phyloP scores from a whole-genome alignment of 1,140 invertebrate species.

The Drosophila kepulauana region DNA sequence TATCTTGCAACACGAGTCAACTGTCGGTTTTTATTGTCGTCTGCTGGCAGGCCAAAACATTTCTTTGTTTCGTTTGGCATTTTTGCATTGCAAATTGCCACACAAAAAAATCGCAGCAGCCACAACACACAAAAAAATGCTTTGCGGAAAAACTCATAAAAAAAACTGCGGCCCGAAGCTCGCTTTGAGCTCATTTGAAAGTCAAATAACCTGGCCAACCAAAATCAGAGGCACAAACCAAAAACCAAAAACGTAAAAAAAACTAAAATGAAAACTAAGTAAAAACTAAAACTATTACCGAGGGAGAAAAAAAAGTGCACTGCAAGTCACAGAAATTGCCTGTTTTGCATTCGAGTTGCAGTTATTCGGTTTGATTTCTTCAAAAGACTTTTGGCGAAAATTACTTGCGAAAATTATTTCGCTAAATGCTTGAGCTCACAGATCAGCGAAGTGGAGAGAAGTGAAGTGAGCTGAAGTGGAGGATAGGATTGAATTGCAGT shows the following conservation, averaged over 20 bases:
- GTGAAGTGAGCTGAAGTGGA: background rate
- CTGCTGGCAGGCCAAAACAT: constrained; percentile 71
- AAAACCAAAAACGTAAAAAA: constrained; percentile 29
- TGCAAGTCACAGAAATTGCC: constrained; percentile 62
- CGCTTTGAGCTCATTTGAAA: constrained; percentile 75
- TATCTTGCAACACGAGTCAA: constrained; percentile 84
- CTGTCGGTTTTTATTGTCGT: constrained; percentile 83
- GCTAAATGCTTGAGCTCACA: constrained; percentile 61
- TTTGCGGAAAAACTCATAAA: constrained; percentile 82
- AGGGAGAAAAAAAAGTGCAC: constrained; percentile 52
- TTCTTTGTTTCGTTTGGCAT: constrained; percentile 78
- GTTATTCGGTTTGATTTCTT: constrained; percentile 57
- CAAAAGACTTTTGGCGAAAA: constrained; percentile 66
- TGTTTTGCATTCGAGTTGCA: constrained; percentile 73
- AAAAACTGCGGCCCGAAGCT: constrained; percentile 55
- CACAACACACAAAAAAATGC: constrained; percentile 56
- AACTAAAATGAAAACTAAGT: constrained; percentile 34
- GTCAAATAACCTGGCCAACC: constrained; percentile 71
- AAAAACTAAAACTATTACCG: constrained; percentile 65
- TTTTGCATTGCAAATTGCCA: constrained; percentile 83
- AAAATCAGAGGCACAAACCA: constrained; percentile 36
- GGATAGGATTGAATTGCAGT: constrained; percentile 14
- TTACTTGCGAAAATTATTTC: constrained; percentile 73
- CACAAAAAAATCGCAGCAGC: constrained; percentile 71
- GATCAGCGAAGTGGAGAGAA: background rate